Conservation (phyloP, 2,797 vertebrate genomes). For the Anniella stebbinsi region DNA sequence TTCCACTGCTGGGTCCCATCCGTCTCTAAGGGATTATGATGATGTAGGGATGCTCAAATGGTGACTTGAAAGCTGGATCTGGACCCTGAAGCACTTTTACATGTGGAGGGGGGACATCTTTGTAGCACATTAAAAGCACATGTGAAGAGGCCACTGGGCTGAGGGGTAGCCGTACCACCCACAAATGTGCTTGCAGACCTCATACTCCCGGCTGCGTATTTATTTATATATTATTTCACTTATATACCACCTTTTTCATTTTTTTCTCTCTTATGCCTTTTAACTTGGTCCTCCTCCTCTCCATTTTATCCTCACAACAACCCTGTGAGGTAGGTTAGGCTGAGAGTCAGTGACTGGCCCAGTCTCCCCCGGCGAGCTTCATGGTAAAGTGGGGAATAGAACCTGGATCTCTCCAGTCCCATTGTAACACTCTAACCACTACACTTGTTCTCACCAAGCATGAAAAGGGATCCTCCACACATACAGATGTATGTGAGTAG, state of each 20-base stretch:
- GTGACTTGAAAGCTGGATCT: neutral
- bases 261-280: too few relatives aligned
- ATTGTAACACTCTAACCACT: too few relatives aligned
- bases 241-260: too few relatives aligned
- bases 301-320: too few relatives aligned
- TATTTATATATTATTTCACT: too few relatives aligned
- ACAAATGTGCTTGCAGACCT: neutral
- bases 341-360: too few relatives aligned
- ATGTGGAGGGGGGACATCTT: neutral
- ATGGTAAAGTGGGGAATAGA: too few relatives aligned
- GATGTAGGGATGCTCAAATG: neutral
- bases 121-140: neutral
- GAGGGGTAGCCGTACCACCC: neutral
- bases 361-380: too few relatives aligned
- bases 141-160: neutral
- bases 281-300: too few relatives aligned
- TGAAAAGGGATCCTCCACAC: neutral
- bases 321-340: too few relatives aligned
- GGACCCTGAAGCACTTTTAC: neutral
- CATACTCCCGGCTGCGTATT: neutral
- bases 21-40: neutral
- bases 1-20: neutral
- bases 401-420: too few relatives aligned
- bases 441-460: neutral
- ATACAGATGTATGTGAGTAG: neutral